Evolutionary conservation across 2,113 vertebrate species (phyloP), one percentile per base, ranked within the genome.

Genomic region (Aix galericulata): DNA sequence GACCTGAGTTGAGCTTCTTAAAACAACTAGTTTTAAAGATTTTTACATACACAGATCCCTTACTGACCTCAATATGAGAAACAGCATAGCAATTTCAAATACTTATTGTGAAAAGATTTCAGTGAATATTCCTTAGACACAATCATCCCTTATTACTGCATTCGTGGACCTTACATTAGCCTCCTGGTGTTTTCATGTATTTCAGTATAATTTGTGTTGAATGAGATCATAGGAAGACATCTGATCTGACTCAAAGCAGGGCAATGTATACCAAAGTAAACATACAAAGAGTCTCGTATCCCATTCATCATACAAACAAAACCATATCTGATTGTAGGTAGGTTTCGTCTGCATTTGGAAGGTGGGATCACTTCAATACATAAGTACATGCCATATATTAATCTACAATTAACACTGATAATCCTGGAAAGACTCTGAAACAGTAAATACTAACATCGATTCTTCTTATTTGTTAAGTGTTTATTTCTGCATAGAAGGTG

Each of bases 291-390:
- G 46, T 22, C 9, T 60, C 26, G 26, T 40, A 36, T 8, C 17
- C 40, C 11, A 53, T 82, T 48, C 66, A 48, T 66, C 17, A 34
- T 2, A 40, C 0, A 9, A 34, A 73, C 26, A 50, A 73, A 92
- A 9, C 11, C 17, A 32, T 2, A 44, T 20, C 32, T 38, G 40
- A 32, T 2, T 52, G 14, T 1, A 23, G 18, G 50, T 0, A 2
- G 20, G 29, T 2, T 68, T 84, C 42, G 23, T 29, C 1, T 1
- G 11, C 50, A 55, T 20, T 25, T 58, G 46, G 38, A 77, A 76
- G 34, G 27, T 55, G 29, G 36, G 26, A 71, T n/a, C 46, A 32
- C 5, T 56, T 80, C 53, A 50, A 44, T 2, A 16, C 15, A 6
- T 31, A 34, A 46, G 44, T 2, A 20, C 15, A 5, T 31, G 38